Evolutionary conservation across 2,797 vertebrate species (phyloP).

Genomic region (Lutjanus argentimaculatus): DNA sequence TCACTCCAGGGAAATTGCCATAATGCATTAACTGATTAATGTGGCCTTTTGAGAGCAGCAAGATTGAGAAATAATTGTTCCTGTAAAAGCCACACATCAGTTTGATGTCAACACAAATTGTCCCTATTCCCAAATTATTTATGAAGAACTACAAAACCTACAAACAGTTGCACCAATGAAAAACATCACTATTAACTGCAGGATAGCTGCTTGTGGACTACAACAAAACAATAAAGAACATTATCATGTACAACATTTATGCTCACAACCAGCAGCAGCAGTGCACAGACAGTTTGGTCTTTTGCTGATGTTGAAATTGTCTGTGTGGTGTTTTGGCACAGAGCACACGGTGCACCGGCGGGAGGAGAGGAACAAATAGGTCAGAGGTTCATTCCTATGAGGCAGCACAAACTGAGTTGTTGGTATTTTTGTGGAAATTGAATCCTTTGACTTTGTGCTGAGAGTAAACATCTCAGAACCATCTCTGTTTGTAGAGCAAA

Average conservation of each 20-base stretch:
- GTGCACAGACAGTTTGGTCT: background rate
- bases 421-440: background rate
- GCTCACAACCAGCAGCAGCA: constrained; percentile 2
- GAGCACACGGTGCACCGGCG: background rate
- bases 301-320: background rate
- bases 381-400: background rate
- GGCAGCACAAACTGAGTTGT: background rate
- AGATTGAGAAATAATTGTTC: background rate
- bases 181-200: background rate
- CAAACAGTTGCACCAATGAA: background rate
- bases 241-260: background rate
- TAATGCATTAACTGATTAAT: constrained; percentile 12
- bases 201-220: background rate
- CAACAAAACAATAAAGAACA: background rate
- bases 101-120: constrained; percentile 42
- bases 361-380: background rate
- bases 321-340: background rate
- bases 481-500: background rate
- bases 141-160: background rate
- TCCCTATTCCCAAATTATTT: constrained; percentile 1
- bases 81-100: constrained; percentile 40
- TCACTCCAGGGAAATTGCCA: constrained; percentile 1
- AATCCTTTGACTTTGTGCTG: background rate
- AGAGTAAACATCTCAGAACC: background rate
- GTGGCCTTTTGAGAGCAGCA: background rate